phyloP scores from a whole-genome alignment of 1,140 invertebrate genomes.

The Paralvinella palmiformis region DNA sequence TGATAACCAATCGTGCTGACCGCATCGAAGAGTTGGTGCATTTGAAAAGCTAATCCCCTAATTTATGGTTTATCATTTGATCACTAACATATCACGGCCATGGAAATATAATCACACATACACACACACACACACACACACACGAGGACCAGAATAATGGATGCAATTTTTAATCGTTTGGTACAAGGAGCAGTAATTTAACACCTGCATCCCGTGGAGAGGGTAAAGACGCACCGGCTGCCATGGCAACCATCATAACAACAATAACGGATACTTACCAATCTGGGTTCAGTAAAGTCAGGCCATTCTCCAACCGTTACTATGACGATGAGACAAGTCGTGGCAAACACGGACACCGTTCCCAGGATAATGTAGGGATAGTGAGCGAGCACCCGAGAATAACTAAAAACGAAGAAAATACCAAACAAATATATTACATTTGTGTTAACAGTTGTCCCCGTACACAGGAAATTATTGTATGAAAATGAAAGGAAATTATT shows the following conservation, averaged over 20 bases:
- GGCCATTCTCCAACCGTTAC: conserved; percentile 63
- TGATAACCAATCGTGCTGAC: no score
- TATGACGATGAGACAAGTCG: conserved; percentile 65
- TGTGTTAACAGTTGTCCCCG: no score
- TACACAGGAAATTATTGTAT: no score
- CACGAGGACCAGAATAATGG: no score
- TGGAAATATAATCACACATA: not conserved
- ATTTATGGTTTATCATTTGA: no score
- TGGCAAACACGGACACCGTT: conserved; percentile 62
- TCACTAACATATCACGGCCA: not conserved
- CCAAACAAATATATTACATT: no score
- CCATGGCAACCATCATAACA: no score
- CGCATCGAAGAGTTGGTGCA: no score
- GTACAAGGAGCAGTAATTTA: not conserved
- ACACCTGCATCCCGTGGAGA: not conserved
- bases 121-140: no score
- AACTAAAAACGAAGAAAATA: conserved; percentile 43
- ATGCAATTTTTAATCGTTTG: no score
- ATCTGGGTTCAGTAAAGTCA: conserved; percentile 70
- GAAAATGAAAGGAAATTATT: no score
- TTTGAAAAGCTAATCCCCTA: no score
- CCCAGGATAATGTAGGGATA: conserved; percentile 68
- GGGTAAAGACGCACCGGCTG: not conserved
- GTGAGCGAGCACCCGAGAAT: conserved; percentile 63
- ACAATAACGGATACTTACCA: conserved; percentile 52